phyloP scores from a whole-genome alignment of 2,888 invertebrate genomes.

The Teleogryllus oceanicus region DNA sequence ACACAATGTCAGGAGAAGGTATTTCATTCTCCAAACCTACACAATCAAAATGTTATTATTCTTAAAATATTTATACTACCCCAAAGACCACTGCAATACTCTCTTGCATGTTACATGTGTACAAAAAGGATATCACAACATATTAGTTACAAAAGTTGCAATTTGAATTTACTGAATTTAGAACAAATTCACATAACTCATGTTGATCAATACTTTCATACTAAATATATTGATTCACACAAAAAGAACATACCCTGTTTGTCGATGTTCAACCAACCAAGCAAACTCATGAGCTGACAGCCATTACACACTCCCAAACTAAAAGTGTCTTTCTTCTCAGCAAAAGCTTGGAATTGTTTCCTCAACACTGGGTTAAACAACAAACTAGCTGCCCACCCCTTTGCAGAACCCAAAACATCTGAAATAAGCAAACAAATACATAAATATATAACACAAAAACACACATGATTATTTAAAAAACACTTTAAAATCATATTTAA shows the following conservation, averaged over 20 bases:
- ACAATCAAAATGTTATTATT: background rate
- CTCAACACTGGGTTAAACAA: constrained; percentile 72
- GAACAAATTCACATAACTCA: background rate
- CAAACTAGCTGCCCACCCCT: constrained; percentile 95
- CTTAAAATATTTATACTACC: no score
- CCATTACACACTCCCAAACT: constrained; percentile 98
- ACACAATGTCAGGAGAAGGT: constrained; percentile 58
- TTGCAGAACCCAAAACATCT: constrained; percentile 95
- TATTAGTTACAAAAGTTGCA: no score
- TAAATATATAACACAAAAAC: background rate
- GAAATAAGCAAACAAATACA: constrained; percentile 37
- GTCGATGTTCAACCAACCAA: constrained; percentile 79
- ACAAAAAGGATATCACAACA: no score
- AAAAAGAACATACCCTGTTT: constrained; percentile 37
- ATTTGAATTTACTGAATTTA: background rate
- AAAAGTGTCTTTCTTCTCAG: constrained; percentile 75
- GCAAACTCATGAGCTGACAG: constrained; percentile 89
- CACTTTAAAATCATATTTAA: background rate
- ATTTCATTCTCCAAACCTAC: background rate
- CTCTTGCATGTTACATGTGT: no score
- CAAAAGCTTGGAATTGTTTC: constrained; percentile 75
- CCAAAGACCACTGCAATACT: no score
- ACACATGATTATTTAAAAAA: background rate
- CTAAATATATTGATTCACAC: background rate
- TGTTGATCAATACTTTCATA: background rate